Evolutionary conservation across 2,113 vertebrate genomes (phyloP).

Genomic region (Ophthalmotilapia sp.): DNA sequence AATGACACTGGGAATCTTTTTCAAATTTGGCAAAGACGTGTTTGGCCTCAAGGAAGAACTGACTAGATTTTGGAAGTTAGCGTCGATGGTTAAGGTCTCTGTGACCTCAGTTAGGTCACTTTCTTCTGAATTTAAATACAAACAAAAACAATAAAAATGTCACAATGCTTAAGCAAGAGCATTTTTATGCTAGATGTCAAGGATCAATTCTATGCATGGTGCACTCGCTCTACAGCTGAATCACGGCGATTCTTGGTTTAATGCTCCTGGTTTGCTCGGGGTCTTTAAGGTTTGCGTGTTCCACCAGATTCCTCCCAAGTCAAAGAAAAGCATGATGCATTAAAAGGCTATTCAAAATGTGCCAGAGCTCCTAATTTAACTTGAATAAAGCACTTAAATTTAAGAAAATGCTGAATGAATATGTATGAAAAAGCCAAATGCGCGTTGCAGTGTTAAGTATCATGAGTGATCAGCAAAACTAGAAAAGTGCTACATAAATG

Average conservation of each 20-base stretch:
- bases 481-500: neutral
- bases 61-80: neutral
- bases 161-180: neutral
- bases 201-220: neutral
- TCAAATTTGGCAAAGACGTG: neutral
- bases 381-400: neutral
- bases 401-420: neutral
- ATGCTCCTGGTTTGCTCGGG: accelerated
- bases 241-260: neutral
- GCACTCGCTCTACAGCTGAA: neutral
- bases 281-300: neutral
- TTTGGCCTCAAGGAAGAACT: neutral
- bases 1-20: neutral
- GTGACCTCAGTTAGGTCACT: neutral
- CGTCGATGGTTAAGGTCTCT: neutral
- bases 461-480: neutral
- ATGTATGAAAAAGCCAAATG: neutral
- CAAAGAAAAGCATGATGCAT: neutral
- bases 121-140: neutral
- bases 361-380: neutral
- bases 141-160: neutral
- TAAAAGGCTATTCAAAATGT: neutral
- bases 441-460: neutral
- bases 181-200: neutral
- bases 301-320: neutral